Base-by-base conservation (phyloP, 2,797 vertebrate species). In the Lacerta bilineata region DNA sequence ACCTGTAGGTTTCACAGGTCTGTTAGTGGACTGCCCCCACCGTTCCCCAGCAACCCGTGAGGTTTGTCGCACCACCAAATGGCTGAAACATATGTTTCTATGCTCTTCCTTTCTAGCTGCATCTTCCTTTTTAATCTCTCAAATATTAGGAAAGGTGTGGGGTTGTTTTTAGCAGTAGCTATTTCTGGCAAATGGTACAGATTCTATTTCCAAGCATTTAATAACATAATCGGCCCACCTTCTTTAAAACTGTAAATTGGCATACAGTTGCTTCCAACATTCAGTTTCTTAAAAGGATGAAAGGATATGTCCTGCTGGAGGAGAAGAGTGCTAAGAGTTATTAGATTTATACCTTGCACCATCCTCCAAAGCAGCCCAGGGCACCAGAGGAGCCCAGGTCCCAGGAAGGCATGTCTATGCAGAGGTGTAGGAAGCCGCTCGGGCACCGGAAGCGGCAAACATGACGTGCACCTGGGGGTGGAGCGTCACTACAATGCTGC, bases 21-120 rank as follows among this genome's bases (percentile, higher is more conserved):
- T 23, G 78, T 13, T 20, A 55, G 50, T 13, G 13, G 50, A 55
- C 50, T 55, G 13, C 50, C 33, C 71, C 10, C n/a, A 33, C 6
- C 17, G 0, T 36, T 18, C 18, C 71, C 20, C n/a, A 92, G 94
- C 95, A 84, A 93, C 84, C 93, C 92, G 88, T 64, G 78, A 90
- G 71, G 88, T 84, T 91, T 50, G 23, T 75, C 27, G 25, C 83
- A 23, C 27, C 50, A 84, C 66, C 33, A 20, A 79, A 95, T 93
- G 33, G 71, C 88, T 93, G 93, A 85, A 92, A 88, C 93, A 89
- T 50, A 43, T 84, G 88, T 94, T 94, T 93, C 93, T 93, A 85
- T 87, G 91, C 88, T 80, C 91, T 93, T 85, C 68, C 25, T 91
- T 87, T 93, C 84, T 91, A 71, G 50, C 71, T 74, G 79, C 77